Base-by-base conservation (phyloP, 2,888 invertebrate genomes). In the Sicus ferrugineus region DNA sequence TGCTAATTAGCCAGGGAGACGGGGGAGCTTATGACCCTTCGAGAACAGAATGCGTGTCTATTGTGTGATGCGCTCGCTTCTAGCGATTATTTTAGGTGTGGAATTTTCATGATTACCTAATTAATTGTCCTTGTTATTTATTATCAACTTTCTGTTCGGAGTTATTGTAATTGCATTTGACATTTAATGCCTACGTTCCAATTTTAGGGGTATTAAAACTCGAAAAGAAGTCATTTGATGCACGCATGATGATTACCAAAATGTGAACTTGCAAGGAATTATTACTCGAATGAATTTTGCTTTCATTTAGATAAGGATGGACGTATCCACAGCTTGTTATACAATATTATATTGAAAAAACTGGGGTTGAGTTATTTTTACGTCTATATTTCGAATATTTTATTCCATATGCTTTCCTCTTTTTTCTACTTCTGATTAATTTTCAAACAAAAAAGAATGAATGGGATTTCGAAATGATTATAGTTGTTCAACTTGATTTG, bases 31-130 rank as follows among this genome's bases (percentile, higher is more conserved):
- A 38, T 38, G 38, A 38, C 6, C 11, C 34, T 9, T 34, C 14
- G 7, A 1, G 7, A 16, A 9, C 16, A 3, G 42, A n/a, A n/a
- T n/a, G 9, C 3, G 9, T 42, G 42, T 42, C 11, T 16, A 16
- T 42, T n/a, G 16, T 42, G 16, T n/a, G 42, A 42, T 42, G 7
- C 42, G 19, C 19, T 54, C 28, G 21, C 11, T 54, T 16, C 26
- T 54, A 54, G 23, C 26, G 54, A 54, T 54, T 54, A 28, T 54
- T 52, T 38, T 54, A 66, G 67, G 67, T 67, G 67, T 58, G 67
- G 46, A 67, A 59, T 67, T 67, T 58, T 48, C 50, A 67, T 59
- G 30, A 59, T 59, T 59, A 67, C n/a, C 38, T 58, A 58, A 67
- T 59, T 67, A 67, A 67, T 67, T 58, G 34, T 31, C 52, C 11